Evolutionary conservation across 2,888 invertebrate genomes (phyloP).

Genomic region (Pristionchus maxplancki): DNA sequence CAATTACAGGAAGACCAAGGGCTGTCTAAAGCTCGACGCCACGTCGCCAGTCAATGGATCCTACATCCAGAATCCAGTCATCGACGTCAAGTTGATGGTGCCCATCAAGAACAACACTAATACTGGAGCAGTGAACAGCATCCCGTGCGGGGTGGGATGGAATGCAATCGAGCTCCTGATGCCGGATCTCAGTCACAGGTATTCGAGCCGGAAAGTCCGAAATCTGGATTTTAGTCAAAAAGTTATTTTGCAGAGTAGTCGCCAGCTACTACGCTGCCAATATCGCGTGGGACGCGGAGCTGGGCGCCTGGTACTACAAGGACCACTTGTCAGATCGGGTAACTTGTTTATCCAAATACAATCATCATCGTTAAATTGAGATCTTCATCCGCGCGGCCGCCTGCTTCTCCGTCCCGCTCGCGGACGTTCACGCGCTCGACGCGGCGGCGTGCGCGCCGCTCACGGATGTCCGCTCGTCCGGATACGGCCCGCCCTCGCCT

Average conservation of each 20-base stretch:
- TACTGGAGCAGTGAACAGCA: not conserved
- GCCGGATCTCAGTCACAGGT: not conserved
- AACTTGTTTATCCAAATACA: too few relatives aligned
- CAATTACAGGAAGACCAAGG: not conserved
- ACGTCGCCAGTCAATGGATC: not conserved
- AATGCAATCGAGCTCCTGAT: not conserved
- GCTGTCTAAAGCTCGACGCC: not conserved
- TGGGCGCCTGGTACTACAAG: not conserved
- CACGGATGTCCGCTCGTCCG: not conserved
- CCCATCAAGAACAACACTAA: not conserved
- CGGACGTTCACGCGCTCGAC: not conserved
- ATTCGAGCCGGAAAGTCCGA: not conserved
- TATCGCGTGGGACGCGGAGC: not conserved
- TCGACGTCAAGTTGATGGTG: not conserved
- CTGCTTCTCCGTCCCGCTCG: slow-evolving; percentile 1
- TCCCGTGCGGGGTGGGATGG: not conserved
- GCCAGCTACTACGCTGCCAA: not conserved
- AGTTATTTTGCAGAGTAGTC: not conserved
- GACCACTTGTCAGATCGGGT: not conserved
- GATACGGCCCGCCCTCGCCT: not conserved
- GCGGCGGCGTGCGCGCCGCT: not conserved
- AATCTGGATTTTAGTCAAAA: too few relatives aligned
- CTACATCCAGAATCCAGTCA: not conserved
- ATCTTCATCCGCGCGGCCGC: not conserved
- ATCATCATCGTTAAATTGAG: not conserved